These are phyloP conservation scores for Anagrus nilaparvatae DNA, from an alignment of 1,140 invertebrate species.

Conservation along the genomic window DNA sequence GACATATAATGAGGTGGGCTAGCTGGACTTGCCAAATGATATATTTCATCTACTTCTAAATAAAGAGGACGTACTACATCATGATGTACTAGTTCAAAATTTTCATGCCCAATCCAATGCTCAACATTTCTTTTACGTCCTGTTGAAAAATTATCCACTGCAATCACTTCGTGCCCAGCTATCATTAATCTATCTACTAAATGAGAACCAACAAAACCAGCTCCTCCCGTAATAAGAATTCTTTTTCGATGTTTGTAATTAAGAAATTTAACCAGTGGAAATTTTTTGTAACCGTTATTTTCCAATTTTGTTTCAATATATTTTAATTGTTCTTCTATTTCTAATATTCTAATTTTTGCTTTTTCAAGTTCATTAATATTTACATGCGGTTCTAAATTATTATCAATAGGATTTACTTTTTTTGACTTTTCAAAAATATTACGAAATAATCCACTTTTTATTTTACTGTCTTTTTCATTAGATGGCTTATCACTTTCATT, in stretches of 20 bases:
- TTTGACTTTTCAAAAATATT: slow-evolving; percentile 10
- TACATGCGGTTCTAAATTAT: slow-evolving; percentile 25
- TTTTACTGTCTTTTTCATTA: slow-evolving; percentile 13
- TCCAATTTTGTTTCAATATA: slow-evolving; percentile 48
- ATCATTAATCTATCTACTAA: slow-evolving; percentile 92
- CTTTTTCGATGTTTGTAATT: slow-evolving; percentile 84
- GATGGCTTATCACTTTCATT: slow-evolving; percentile 24
- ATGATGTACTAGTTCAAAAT: slow-evolving; percentile 98
- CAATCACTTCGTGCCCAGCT: slow-evolving; percentile 95
- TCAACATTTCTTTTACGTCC: slow-evolving; percentile 94
- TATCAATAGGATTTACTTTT: slow-evolving; percentile 17
- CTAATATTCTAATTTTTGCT: slow-evolving; percentile 51
- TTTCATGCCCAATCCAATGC: slow-evolving; percentile 97
- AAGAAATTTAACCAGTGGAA: slow-evolving; percentile 81
- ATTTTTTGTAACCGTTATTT: slow-evolving; percentile 65
- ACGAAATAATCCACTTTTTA: slow-evolving; percentile 9
- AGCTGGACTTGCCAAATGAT: slow-evolving; percentile 96
- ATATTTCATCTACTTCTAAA: slow-evolving; percentile 98
- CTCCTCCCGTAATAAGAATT: slow-evolving; percentile 92
- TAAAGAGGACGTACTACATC: slow-evolving; percentile 98
- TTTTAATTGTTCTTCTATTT: slow-evolving; percentile 61
- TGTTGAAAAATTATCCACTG: slow-evolving; percentile 98
- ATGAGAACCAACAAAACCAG: slow-evolving; percentile 98
- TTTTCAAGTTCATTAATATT: slow-evolving; percentile 47
- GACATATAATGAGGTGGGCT: slow-evolving; percentile 99